These are phyloP conservation scores for Troides oblongomaculatus DNA, from an alignment of 2,888 invertebrate species.

Conservation along the genomic window DNA sequence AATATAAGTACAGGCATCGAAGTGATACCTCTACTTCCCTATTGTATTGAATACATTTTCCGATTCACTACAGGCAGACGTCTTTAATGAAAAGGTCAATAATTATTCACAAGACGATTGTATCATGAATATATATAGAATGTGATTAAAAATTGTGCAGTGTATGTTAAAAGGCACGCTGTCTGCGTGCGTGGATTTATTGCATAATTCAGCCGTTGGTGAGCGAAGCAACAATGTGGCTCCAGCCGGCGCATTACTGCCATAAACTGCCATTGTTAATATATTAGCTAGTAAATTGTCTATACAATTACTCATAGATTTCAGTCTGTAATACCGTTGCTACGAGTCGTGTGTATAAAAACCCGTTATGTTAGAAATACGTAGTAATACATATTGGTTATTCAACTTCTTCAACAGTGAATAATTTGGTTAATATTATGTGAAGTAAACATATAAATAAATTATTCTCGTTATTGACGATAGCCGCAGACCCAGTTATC, in stretches of 20 bases:
- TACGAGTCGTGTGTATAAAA: slow-evolving; percentile 11
- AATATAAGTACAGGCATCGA: too few relatives aligned
- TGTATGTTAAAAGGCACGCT: slow-evolving; percentile 24
- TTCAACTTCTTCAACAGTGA: background rate
- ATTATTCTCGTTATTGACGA: too few relatives aligned
- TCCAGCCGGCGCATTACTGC: slow-evolving; percentile 40
- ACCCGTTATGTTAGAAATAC: slow-evolving; percentile 6
- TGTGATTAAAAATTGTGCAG: slow-evolving; percentile 31
- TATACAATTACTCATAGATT: slow-evolving; percentile 34
- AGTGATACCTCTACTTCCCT: too few relatives aligned
- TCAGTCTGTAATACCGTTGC: slow-evolving; percentile 12
- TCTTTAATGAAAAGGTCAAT: too few relatives aligned
- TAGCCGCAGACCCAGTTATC: too few relatives aligned
- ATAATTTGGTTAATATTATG: background rate
- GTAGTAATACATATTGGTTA: background rate
- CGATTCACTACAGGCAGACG: too few relatives aligned
- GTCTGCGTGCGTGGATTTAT: slow-evolving; percentile 12
- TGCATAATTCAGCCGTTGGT: slow-evolving; percentile 21
- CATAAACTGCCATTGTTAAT: slow-evolving; percentile 52
- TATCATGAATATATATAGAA: slow-evolving; percentile 20
- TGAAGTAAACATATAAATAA: too few relatives aligned
- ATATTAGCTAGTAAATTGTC: slow-evolving; percentile 54
- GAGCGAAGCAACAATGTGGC: slow-evolving; percentile 44
- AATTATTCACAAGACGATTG: background rate
- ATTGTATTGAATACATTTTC: too few relatives aligned